Percentiles rank a stretch among this genome's conserved stretches.
Conservation (phyloP, 2,888 invertebrate genomes). For the Heliconius erato region DNA sequence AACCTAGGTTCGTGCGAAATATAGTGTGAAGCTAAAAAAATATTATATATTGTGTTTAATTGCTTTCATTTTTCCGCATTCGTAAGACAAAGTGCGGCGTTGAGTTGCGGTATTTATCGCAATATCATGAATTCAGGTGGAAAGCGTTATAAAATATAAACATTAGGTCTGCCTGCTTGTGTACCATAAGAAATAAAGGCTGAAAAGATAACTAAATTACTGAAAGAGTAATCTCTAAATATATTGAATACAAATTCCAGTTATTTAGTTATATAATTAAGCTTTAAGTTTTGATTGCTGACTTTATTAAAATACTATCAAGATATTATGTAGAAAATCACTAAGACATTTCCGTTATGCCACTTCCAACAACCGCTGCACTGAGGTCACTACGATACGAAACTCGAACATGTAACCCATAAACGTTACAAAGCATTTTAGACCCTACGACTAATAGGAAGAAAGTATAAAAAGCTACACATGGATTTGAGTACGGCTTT, state of each 20-base stretch:
- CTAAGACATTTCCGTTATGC: not conserved
- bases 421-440: slow-evolving; percentile 34
- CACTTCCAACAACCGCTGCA: slow-evolving; percentile 27
- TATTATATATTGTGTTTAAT: not conserved
- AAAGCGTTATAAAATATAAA: not conserved
- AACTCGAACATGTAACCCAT: slow-evolving; percentile 41
- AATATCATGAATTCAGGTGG: not conserved
- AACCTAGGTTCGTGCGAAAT: too few species aligned
- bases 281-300: not conserved
- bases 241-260: not conserved
- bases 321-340: not conserved
- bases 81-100: too few species aligned
- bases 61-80: not conserved
- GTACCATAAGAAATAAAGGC: not conserved
- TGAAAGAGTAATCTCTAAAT: not conserved
- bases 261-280: not conserved
- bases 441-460: slow-evolving; percentile 12
- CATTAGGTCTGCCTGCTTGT: too few species aligned
- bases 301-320: not conserved
- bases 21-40: not conserved
- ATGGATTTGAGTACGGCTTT: slow-evolving; percentile 32
- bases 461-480: slow-evolving; percentile 21
- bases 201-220: not conserved
- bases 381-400: slow-evolving; percentile 30
- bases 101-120: not conserved